Evolutionary conservation across 2,888 invertebrate species (phyloP).

Genomic region (Tetranychus piercei): DNA sequence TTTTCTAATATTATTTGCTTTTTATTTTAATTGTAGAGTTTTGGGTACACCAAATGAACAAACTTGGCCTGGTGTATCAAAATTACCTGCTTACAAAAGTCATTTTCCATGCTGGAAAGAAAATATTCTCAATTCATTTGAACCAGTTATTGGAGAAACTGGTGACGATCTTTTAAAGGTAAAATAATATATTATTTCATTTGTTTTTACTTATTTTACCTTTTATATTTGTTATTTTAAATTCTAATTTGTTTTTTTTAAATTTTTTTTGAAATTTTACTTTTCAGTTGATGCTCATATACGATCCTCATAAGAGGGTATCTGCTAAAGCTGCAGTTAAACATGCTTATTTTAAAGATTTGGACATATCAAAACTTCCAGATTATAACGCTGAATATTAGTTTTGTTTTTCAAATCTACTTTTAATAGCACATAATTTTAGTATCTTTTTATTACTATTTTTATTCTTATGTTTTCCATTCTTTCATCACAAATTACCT

Average conservation of each 20-base stretch:
- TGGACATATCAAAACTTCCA: slow-evolving; percentile 36
- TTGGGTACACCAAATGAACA: slow-evolving; percentile 84
- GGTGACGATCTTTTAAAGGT: slow-evolving; percentile 57
- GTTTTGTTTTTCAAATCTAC: not conserved
- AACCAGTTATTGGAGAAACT: slow-evolving; percentile 51
- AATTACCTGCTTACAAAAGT: slow-evolving; percentile 77
- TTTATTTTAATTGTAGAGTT: slow-evolving; percentile 42
- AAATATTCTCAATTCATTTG: slow-evolving; percentile 51
- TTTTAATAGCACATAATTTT: too few species aligned
- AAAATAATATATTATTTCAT: slow-evolving; percentile 49
- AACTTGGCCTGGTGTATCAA: slow-evolving; percentile 82
- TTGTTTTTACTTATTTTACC: slow-evolving; percentile 1
- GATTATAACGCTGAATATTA: slow-evolving; percentile 6
- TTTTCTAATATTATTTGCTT: slow-evolving; percentile 4
- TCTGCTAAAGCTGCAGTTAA: slow-evolving; percentile 58
- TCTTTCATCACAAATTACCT: not conserved
- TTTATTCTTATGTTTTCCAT: not conserved
- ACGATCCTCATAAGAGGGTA: slow-evolving; percentile 71
- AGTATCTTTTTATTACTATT: not conserved
- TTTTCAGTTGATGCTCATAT: slow-evolving; percentile 60
- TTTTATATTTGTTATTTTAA: not conserved
- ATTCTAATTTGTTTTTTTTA: not conserved
- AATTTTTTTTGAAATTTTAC: not conserved
- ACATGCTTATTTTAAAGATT: slow-evolving; percentile 70
- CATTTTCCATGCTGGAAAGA: slow-evolving; percentile 85